These are phyloP conservation scores for Oxyura jamaicensis DNA, from an alignment of 2,113 vertebrate species.

Conservation along the genomic window DNA sequence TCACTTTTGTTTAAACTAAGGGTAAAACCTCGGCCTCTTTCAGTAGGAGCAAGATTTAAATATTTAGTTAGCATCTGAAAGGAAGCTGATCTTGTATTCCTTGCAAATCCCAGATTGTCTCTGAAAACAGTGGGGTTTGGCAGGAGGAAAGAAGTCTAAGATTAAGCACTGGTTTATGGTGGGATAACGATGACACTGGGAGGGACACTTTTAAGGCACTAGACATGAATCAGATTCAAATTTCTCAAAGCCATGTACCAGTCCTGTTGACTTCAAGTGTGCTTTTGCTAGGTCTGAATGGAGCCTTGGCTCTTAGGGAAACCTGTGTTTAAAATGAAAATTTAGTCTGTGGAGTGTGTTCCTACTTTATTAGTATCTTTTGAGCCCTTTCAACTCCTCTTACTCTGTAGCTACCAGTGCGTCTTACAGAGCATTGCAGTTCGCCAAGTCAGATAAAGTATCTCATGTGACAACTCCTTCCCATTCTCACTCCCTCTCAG, in stretches of 20 bases:
- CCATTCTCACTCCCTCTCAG: background rate
- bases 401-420: background rate
- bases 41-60: background rate
- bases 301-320: background rate
- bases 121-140: background rate
- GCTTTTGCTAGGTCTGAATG: background rate
- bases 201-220: background rate
- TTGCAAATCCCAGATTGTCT: background rate
- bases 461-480: background rate
- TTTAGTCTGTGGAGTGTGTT: background rate
- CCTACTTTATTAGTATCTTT: background rate
- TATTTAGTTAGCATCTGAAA: background rate
- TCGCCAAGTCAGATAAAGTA: background rate
- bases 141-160: background rate
- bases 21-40: background rate
- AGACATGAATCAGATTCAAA: background rate
- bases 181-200: background rate
- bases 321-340: background rate
- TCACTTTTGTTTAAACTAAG: background rate
- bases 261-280: background rate
- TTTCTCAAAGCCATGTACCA: background rate
- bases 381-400: background rate
- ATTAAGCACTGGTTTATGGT: background rate
- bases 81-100: background rate
- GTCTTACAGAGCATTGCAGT: background rate